Conservation (phyloP, 2,797 vertebrate species). For the Schizopygopsis malacanthus region DNA sequence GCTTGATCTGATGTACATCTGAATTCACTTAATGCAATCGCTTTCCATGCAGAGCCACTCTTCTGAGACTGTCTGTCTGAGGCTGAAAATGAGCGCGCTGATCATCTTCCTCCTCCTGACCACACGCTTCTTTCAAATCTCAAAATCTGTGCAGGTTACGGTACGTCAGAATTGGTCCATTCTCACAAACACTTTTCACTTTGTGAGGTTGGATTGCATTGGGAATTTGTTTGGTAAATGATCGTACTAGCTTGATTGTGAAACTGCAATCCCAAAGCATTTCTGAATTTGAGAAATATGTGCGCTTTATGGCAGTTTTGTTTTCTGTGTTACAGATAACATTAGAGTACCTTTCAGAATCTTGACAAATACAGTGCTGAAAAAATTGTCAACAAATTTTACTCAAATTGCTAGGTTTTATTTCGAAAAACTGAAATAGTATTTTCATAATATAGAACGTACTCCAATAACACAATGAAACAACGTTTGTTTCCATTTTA, state of each 20-base stretch:
- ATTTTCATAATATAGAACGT: too few relatives aligned
- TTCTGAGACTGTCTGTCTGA: neutral
- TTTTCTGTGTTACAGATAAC: neutral
- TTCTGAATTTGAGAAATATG: neutral
- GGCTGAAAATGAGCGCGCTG: slow-evolving; percentile 50
- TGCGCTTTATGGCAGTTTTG: neutral
- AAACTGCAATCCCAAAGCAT: neutral
- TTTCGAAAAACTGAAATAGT: neutral
- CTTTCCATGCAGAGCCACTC: neutral
- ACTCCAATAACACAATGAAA: too few relatives aligned
- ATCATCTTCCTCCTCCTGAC: slow-evolving; percentile 26
- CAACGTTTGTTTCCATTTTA: neutral
- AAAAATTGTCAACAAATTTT: too few relatives aligned
- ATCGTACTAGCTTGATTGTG: neutral
- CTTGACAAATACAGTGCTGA: neutral
- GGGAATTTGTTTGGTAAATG: neutral
- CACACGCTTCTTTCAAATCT: slow-evolving; percentile 44
- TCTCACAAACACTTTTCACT: neutral
- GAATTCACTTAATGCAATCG: neutral
- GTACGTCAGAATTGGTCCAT: slow-evolving; percentile 39
- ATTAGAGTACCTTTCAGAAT: neutral
- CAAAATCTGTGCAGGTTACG: slow-evolving; percentile 45
- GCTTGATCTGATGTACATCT: neutral
- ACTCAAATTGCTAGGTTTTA: neutral
- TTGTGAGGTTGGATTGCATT: neutral